Evolutionary conservation across 2,797 vertebrate genomes (phyloP), one percentile per base, ranked within the genome.

Genomic region (Urocyon cinereoargenteus): DNA sequence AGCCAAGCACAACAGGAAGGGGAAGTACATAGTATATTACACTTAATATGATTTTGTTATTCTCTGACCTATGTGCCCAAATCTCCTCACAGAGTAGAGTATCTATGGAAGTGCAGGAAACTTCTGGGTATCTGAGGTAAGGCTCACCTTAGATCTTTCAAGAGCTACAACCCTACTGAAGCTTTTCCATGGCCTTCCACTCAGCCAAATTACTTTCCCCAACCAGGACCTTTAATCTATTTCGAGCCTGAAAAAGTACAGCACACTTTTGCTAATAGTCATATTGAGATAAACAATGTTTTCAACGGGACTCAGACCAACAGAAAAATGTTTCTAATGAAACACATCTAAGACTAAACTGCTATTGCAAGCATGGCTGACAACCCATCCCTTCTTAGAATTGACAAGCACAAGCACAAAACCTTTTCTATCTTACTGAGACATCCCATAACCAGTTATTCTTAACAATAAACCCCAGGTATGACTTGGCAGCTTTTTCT

Each of bases 1-100:
- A 91, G 78, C 36, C 72, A 91, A 61, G 26, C 68, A 57, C 28
- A 81, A 88, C n/a, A 81, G 86, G 79, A 94, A 96, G 49, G 24
- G 82, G 68, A 75, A 81, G 66, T 40, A 49, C 24, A 72, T 12
- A 2, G 3, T 51, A 55, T 97, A 86, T 81, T 64, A 24, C 9
- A 45, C 13, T 83, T 36, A n/a, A 21, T 28, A 0, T 62, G 51
- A 84, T 49, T 55, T 59, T n/a, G 14, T n/a, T 86, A 8, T 89
- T 91, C n/a, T 83, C 6, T 77, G 21, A 45, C 24, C 45, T 11
- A 11, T 3, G 18, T 68, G 7, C 55, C n/a, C 53, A 51, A 68
- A 9, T 70, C 79, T 72, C 73, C 53, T 90, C 53, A 51, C 6
- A 1, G 81, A 34, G 28, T 34, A n/a, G 3, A n/a, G 13, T 77